Evolutionary conservation across 2,113 vertebrate species (phyloP).

Genomic region (Bujurquina vittata): DNA sequence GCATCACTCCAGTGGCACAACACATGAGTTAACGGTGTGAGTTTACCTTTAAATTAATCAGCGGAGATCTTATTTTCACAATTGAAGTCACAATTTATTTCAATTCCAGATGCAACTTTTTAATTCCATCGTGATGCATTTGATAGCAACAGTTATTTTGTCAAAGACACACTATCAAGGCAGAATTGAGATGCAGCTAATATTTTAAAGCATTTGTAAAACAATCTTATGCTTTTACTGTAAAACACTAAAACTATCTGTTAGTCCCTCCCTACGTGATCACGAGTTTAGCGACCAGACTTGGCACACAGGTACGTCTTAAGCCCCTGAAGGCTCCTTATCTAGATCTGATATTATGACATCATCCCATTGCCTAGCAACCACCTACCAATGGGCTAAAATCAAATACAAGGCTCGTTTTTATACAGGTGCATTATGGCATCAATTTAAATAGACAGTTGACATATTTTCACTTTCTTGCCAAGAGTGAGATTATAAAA

Average conservation of each 20-base stretch:
- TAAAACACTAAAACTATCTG: background rate
- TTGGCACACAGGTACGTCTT: background rate
- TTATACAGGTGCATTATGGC: background rate
- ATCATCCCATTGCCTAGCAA: background rate
- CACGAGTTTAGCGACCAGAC: background rate
- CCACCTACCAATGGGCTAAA: background rate
- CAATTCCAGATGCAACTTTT: background rate
- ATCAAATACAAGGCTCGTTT: background rate
- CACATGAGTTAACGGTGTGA: background rate
- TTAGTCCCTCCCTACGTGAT: rapidly evolving
- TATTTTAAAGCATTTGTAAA: background rate
- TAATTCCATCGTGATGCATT: rapidly evolving
- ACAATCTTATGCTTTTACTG: background rate
- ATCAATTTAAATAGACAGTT: background rate
- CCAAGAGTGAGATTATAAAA: background rate
- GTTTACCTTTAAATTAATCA: background rate
- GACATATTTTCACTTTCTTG: background rate
- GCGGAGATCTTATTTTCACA: background rate
- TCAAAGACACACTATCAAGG: background rate
- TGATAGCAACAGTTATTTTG: background rate
- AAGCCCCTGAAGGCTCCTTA: background rate
- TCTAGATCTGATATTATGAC: background rate
- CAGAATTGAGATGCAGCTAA: background rate
- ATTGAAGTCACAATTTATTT: background rate
- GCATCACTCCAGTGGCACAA: background rate